Evolutionary conservation across 2,113 vertebrate genomes (phyloP), one percentile per base, ranked within the genome.

Genomic region (Hippopotamus amphibius): DNA sequence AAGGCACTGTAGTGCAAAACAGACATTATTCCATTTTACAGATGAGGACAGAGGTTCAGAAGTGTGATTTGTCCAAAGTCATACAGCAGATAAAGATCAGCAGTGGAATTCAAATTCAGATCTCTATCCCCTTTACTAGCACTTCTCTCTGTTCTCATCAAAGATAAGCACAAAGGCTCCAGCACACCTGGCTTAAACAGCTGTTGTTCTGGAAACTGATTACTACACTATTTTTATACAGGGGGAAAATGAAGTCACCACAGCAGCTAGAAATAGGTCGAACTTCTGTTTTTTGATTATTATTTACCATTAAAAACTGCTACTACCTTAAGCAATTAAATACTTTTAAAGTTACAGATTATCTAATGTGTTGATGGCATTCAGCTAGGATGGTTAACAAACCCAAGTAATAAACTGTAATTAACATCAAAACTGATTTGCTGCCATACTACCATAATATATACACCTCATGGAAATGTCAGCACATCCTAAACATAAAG

Each of bases 381-480:
- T 2, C 84, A 74, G 92, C 97, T 97, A 97, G 95, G 85, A 69
- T n/a, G 85, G 95, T 97, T 97, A 98, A 96, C 65, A 97, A 95
- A 97, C 74, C 96, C 83, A 69, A 89, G 81, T 86, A 59, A 94
- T 97, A 97, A 95, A 97, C 30, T 89, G 46, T 88, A 97, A 77
- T 53, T 96, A 37, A 37, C n/a, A 96, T 72, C 93, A 88, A 26
- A 83, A 71, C 10, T 63, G 43, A 93, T 53, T 59, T 82, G 53
- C 66, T 85, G 59, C 55, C 26, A 28, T 57, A 83, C 17, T 85
- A 83, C 24, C 3, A 85, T n/a, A 93, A 84, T 28, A 95, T 30
- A 79, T 33, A 81, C 7, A 76, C 28, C 9, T 84, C 72, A 61
- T 41, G 48, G 41, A 94, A 74, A 88, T 65, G 46, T 59, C 66